Base-by-base conservation (phyloP, 2,797 vertebrate genomes). In the Cryptoblepharus egeriae region DNA sequence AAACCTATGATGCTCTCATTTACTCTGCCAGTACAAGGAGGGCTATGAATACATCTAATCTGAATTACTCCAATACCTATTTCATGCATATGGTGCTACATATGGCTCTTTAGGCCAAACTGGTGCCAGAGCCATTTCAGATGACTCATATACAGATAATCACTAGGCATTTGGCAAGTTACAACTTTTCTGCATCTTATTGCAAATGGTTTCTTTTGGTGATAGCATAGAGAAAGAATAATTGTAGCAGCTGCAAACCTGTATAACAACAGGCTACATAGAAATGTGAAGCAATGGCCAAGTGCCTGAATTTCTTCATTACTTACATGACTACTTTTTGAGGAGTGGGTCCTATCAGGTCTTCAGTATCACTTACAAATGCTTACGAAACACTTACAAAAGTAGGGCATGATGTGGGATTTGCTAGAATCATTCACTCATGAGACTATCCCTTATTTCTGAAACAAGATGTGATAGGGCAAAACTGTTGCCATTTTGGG, bases 1-100 rank as follows among this genome's bases (percentile, higher is more conserved):
- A 79, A 78, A 26, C 32, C 71, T 88, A 77, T n/a, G 68, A 90
- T 72, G 13, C 13, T 24, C 81, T 86, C 84, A 20, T 77, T 60
- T 1, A 1, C 42, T 85, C 73, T 81, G 67, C 37, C 30, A 52
- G 16, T 64, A 73, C 28, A 37, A 88, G 5, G 69, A 85, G 75
- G 58, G 77, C 80, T 76, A 28, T 39, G 55, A 91, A 85, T 49
- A 42, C 39, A 42, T 4, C 39, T n/a, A n/a, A 42, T 52, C 28
- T 72, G 28, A 52, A 42, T 52, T 72, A 30, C 49, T 72, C 69
- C 8, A 52, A 52, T 52, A 28, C 45, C 45, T 72, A 15, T 2
- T 71, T 72, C 69, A 72, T 9, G 49, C 7, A 52, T 30, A 69
- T n/a, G 45, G n/a, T 49, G 49, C 49, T 16, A 52, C 10, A 10